Evolutionary conservation across 2,888 invertebrate species (phyloP).

Genomic region (Euzophera pinguis): DNA sequence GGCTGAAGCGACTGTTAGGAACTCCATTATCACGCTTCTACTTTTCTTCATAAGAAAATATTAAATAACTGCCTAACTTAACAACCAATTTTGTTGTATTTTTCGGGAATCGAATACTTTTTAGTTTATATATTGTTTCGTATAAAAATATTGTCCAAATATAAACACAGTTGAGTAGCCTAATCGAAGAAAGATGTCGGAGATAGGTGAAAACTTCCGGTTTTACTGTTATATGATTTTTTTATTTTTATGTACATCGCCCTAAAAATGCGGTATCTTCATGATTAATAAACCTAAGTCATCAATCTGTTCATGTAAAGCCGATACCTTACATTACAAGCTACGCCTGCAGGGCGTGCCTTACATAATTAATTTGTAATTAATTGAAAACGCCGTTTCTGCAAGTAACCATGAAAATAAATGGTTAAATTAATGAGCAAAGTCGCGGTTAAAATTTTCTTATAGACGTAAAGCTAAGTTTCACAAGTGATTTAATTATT

Average conservation of each 20-base stretch:
- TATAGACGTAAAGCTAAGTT: not conserved
- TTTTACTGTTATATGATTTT: too few relatives aligned
- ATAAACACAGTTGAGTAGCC: too few relatives aligned
- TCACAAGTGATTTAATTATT: not conserved
- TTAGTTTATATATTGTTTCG: too few relatives aligned
- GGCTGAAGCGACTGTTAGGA: too few relatives aligned
- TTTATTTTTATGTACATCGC: not conserved
- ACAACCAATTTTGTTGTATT: too few relatives aligned
- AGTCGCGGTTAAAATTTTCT: not conserved
- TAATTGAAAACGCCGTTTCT: conserved; percentile 6
- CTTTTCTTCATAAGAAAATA: too few relatives aligned
- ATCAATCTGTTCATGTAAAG: not conserved
- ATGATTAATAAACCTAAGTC: not conserved
- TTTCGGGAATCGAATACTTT: too few relatives aligned
- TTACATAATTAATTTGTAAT: conserved; percentile 7
- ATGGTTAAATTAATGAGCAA: not conserved
- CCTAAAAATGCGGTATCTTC: not conserved
- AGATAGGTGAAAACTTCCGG: too few relatives aligned
- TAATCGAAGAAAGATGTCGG: too few relatives aligned
- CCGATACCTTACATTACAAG: not conserved
- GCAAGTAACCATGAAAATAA: conserved; percentile 1
- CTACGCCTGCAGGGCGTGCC: not conserved
- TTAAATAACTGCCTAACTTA: too few relatives aligned
- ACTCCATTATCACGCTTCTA: too few relatives aligned
- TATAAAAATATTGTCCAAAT: too few relatives aligned